Evolutionary conservation across 1,140 invertebrate species (phyloP), one percentile per base, ranked within the genome.

Genomic region (Leptopilina boulardi): DNA sequence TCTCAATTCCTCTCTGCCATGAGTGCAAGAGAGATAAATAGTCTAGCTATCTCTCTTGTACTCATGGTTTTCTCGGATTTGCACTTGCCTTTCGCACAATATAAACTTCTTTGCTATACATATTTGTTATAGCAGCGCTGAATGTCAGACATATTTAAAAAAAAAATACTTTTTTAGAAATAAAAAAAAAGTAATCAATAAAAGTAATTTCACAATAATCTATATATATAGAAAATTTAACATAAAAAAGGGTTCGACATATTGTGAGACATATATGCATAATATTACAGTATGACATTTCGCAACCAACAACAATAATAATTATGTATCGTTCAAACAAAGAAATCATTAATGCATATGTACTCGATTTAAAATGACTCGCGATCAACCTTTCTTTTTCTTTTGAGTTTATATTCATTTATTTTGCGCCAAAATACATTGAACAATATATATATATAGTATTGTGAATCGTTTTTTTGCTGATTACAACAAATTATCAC

Each of bases 311-410:
- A 66, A 38, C 5, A 38, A 66, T 34, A 66, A 66, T 34, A 66
- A 66, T 66, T 66, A 66, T 66, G 26, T 66, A 13, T 66, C 59
- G 3, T 34, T 11, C 59, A 30, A 66, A 66, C 59, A 66, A 66
- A 66, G 59, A 30, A 66, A 66, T 66, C 15, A 66, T 30, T 30
- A 66, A 66, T 66, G 23, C 26, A 30, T 3, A 15, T 30, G 23
- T 30, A 66, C 26, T 66, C 13, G n/a, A 34, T 66, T 66, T 11
- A 1, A 30, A 66, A 15, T 8, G 15, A 51, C 59, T 66, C 15
- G 13, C 15, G 13, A 66, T 66, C 59, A 66, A 66, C 59, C 15
- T 34, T 66, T 66, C 26, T 19, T 23, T 59, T 59, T 19, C 34
- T 38, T 6, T 34, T 34, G n/a, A n/a, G n/a, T 51, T 51, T 19